These are phyloP conservation scores for Amblyjoppa fuscipennis DNA, from an alignment of 2,888 invertebrate genomes.

Conservation along the genomic window DNA sequence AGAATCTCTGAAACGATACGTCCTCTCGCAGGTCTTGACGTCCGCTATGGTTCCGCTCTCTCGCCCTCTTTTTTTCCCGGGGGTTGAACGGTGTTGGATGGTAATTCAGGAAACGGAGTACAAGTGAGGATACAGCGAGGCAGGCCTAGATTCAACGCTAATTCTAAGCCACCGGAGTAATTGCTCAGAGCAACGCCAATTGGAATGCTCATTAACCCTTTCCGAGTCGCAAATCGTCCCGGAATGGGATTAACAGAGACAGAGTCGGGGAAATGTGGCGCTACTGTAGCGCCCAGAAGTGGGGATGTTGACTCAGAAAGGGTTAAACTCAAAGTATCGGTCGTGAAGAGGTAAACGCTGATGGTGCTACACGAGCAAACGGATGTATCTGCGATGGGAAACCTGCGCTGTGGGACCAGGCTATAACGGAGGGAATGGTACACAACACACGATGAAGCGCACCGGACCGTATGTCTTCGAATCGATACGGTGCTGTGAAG, in stretches of 20 bases:
- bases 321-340: not conserved
- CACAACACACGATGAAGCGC: not conserved
- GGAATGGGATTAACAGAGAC: not conserved
- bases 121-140: constrained; percentile 10
- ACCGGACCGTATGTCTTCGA: constrained; percentile 18
- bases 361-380: not conserved
- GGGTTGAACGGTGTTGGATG: constrained; percentile 5
- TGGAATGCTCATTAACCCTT: constrained; percentile 17
- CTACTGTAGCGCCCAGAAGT: not conserved
- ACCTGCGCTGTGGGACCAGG: not conserved
- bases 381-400: not conserved
- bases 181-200: constrained; percentile 1
- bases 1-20: constrained; percentile 68
- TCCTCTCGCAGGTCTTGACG: constrained; percentile 50
- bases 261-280: not conserved
- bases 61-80: constrained; percentile 9
- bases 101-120: constrained; percentile 13
- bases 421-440: not conserved
- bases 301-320: not conserved
- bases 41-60: constrained; percentile 40
- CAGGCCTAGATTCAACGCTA: constrained; percentile 17
- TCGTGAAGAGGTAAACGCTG: constrained; percentile 28
- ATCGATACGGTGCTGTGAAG: constrained; percentile 36
- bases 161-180: not conserved
- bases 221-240: constrained; percentile 2